phyloP scores from a whole-genome alignment of 2,113 vertebrate species.

The Arvicanthis niloticus region DNA sequence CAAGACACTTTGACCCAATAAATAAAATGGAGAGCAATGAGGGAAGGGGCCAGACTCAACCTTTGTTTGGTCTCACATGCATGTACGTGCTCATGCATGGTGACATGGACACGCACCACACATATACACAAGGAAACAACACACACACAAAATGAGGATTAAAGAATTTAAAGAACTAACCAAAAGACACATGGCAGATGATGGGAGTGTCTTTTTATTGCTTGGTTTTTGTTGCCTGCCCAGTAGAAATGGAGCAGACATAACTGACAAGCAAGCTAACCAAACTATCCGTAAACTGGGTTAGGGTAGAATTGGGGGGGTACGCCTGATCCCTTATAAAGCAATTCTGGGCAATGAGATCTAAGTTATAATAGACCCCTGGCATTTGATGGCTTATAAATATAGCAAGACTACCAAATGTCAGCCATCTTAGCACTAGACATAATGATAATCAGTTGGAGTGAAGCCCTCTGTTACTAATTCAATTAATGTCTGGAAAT shows the following conservation, averaged over 20 bases:
- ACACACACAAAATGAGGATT: neutral
- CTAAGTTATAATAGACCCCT: neutral
- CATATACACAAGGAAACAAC: neutral
- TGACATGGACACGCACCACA: neutral
- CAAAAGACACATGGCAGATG: neutral
- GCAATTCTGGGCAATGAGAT: neutral
- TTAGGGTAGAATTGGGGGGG: neutral
- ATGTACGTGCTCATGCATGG: neutral
- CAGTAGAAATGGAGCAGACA: neutral
- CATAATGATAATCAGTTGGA: slow-evolving; percentile 51
- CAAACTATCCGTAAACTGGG: neutral
- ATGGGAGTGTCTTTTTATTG: neutral
- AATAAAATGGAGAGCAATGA: neutral
- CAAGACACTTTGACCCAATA: neutral
- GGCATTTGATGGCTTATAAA: neutral
- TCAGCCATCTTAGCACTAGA: neutral
- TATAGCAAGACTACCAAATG: neutral
- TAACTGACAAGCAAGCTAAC: neutral
- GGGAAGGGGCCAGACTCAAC: neutral
- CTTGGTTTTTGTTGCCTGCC: slow-evolving; percentile 22
- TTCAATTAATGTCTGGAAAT: slow-evolving; percentile 56
- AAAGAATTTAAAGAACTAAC: neutral
- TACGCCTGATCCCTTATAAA: neutral
- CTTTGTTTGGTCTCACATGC: neutral
- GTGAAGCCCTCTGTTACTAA: slow-evolving; percentile 14